Conservation (phyloP, 35 echinoderm and acorn worm genomes). For the Hemicentrotus pulcherrimus region DNA sequence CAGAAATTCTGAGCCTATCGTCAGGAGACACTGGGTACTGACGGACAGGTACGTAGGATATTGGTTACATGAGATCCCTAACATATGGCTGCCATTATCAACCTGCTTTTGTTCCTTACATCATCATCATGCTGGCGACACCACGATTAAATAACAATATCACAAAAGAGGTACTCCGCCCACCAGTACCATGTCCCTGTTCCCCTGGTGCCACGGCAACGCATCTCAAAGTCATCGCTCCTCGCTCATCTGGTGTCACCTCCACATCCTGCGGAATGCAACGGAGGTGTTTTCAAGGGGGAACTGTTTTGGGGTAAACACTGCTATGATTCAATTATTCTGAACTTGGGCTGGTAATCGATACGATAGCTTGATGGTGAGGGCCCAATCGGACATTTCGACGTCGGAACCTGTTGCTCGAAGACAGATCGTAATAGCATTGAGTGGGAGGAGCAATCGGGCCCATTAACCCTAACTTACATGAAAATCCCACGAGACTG, state of each 20-base stretch:
- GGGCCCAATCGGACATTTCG: not conserved
- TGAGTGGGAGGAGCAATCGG: not conserved
- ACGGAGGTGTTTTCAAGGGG: not conserved
- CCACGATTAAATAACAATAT: constrained; percentile 13
- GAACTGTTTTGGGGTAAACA: not conserved
- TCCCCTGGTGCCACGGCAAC: not conserved
- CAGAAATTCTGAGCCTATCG: not conserved
- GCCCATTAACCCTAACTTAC: constrained; percentile 1
- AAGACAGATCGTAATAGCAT: constrained; percentile 12
- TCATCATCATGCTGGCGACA: not conserved
- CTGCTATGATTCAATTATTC: not conserved
- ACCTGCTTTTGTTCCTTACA: constrained; percentile 10
- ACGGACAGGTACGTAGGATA: not conserved
- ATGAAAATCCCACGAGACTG: not conserved
- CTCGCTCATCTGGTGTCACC: not conserved
- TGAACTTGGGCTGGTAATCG: not conserved
- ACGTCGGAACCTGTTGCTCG: not conserved
- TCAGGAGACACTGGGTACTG: not conserved
- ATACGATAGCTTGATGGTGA: not conserved
- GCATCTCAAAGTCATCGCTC: not conserved
- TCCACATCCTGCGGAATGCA: not conserved
- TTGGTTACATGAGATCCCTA: not conserved
- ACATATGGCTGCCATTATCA: not conserved
- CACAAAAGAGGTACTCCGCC: not conserved
- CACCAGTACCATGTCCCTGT: not conserved